A percentile compares a stretch with the other conserved stretches of the same genome.
Evolutionary conservation across 2,113 vertebrate genomes (phyloP).

Genomic region (Daphoenositta chrysoptera): DNA sequence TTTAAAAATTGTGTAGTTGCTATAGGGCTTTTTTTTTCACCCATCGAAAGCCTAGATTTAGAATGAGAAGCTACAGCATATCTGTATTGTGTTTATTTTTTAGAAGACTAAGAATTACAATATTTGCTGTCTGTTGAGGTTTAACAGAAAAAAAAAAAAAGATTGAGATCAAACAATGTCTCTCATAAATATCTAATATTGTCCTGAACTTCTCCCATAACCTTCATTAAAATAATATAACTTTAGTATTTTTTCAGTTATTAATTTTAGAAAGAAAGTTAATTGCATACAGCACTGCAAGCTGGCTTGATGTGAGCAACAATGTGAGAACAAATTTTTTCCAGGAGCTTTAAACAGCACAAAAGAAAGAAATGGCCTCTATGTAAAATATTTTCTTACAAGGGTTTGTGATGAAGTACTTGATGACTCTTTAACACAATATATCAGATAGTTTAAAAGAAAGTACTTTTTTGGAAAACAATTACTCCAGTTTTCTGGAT

Average conservation of each 20-base stretch:
- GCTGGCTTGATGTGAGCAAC: background rate
- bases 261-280: background rate
- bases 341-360: background rate
- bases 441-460: background rate
- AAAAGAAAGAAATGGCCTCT: background rate
- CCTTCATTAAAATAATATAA: background rate
- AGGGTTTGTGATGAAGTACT: background rate
- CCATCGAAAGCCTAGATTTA: background rate
- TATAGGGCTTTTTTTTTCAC: background rate
- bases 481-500: background rate
- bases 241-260: background rate
- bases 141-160: background rate
- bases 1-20: background rate
- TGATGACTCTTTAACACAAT: background rate
- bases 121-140: background rate
- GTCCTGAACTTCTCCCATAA: background rate
- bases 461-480: background rate
- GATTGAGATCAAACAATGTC: background rate
- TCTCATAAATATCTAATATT: background rate
- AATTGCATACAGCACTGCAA: background rate
- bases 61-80: background rate
- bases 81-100: background rate
- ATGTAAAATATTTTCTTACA: background rate
- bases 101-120: background rate
- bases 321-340: background rate